These are phyloP conservation scores for Enchytraeus crypticus DNA, from an alignment of 2,888 invertebrate species.

Conservation along the genomic window DNA sequence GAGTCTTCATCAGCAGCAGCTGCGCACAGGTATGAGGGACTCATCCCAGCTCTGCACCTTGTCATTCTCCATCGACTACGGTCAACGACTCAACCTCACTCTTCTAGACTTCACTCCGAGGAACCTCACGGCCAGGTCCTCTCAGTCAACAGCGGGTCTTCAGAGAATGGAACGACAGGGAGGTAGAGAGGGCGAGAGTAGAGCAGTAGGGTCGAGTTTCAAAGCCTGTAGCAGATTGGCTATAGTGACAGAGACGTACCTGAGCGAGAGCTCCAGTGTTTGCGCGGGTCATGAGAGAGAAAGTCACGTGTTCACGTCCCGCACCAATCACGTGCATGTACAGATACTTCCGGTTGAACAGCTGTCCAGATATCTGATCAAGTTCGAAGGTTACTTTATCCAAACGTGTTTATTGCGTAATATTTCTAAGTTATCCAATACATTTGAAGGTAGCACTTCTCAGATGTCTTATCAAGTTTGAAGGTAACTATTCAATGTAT, in stretches of 20 bases:
- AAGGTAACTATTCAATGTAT: no score
- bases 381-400: constrained; percentile 6
- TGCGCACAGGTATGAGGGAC: background rate
- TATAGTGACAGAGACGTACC: background rate
- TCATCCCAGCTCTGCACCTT: background rate
- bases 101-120: constrained; percentile 5
- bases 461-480: no score
- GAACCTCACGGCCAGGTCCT: background rate
- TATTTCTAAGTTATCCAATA: no score
- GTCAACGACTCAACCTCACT: constrained; percentile 12
- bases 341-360: background rate
- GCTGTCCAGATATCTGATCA: constrained; percentile 3
- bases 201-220: background rate
- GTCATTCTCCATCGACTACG: constrained; percentile 1
- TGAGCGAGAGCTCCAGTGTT: constrained; percentile 1
- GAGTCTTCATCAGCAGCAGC: background rate
- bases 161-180: background rate
- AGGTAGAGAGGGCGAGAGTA: background rate
- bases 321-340: constrained; percentile 6
- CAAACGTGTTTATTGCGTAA: no score
- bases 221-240: background rate
- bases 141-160: background rate
- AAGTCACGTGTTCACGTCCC: constrained; percentile 9
- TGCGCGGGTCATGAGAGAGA: constrained; percentile 1
- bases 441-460: no score